Evolutionary conservation across 2,797 vertebrate species (phyloP), one percentile per base, ranked within the genome.

Genomic region (Lates japonicus): DNA sequence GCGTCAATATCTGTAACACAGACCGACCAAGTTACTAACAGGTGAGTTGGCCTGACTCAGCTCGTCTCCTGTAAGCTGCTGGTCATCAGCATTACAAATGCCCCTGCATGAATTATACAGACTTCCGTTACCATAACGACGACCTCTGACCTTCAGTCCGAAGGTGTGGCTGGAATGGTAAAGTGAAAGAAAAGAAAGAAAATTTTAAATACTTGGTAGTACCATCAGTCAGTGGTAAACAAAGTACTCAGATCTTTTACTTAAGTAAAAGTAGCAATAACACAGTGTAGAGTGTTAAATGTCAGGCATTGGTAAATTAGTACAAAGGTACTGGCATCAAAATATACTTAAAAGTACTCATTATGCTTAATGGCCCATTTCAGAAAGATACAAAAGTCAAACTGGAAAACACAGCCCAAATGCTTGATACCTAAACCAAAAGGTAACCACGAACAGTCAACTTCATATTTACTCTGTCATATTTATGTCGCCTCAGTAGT

Each of bases 101-200:
- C 16, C 49, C 20, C 74, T 9, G 25, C 87, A 87, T 89, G 58
- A 88, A 87, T 92, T 84, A 81, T 92, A 84, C 42, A 87, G 68
- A 81, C 69, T 51, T 59, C 55, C 44, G 83, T 86, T 59, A 67
- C 84, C 63, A 68, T 82, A 69, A 74, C 80, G 46, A 85, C 64
- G 49, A 86, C 63, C 82, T 83, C 76, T 71, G 80, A 87, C 75
- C 78, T 66, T 55, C 11, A 78, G 63, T 55, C 54, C 31, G 49
- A 66, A 66, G 62, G 73, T 59, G 77, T 69, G 68, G 55, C 81
- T 74, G 39, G 5, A 70, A 20, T 2, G 5, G 33, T 62, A 7
- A 54, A 48, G 61, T 46, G 39, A 77, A 61, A 71, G 61, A 70
- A 48, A 74, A 73, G 25, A 68, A n/a, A n/a, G n/a, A n/a, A n/a